Evolutionary conservation across 2,113 vertebrate species (phyloP).

Genomic region (Larimichthys crocea): DNA sequence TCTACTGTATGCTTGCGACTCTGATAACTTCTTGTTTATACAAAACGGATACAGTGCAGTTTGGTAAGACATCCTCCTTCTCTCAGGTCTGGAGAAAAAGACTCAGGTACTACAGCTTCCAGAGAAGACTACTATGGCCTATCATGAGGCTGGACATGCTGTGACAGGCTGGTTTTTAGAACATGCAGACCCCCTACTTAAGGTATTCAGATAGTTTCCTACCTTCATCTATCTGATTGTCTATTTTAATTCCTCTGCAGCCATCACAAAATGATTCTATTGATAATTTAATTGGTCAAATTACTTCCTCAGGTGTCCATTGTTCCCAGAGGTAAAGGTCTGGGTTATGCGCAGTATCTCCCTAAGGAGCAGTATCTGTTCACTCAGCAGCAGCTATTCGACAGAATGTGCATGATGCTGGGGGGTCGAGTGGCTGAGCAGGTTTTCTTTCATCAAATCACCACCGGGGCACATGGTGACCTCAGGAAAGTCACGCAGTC

Average conservation of each 20-base stretch:
- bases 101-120: conserved; percentile 93
- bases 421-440: conserved; percentile 95
- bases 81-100: conserved; percentile 94
- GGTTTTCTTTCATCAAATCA: conserved; percentile 93
- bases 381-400: conserved; percentile 93
- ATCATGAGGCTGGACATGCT: conserved; percentile 94
- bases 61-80: background rate
- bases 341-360: conserved; percentile 94
- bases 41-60: background rate
- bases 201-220: conserved; percentile 80
- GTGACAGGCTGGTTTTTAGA: conserved; percentile 96
- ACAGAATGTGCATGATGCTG: conserved; percentile 97
- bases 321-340: conserved; percentile 93
- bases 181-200: conserved; percentile 95
- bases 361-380: conserved; percentile 96
- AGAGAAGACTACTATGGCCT: conserved; percentile 94
- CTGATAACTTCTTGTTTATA: background rate
- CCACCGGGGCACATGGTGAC: conserved; percentile 95
- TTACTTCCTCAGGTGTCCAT: conserved; percentile 90
- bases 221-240: background rate
- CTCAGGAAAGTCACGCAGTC: conserved; percentile 96
- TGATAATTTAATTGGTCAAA: background rate
- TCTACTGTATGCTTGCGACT: background rate
- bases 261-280: background rate
- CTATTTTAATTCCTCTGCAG: background rate